Conservation (phyloP, 2,888 invertebrate species). For the Caenorhabditis sp. region DNA sequence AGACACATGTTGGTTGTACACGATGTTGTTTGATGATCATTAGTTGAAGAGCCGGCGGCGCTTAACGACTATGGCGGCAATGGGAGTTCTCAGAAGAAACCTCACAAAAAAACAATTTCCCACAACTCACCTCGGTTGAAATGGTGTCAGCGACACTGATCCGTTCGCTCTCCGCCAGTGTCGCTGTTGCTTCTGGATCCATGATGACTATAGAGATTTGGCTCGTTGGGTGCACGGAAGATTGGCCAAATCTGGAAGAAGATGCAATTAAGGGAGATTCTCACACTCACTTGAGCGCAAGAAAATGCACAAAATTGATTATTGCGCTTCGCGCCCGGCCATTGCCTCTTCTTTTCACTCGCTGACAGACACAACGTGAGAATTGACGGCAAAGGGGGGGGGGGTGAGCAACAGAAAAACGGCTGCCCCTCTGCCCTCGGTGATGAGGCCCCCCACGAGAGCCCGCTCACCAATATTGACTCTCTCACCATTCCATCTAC, state of each 20-base stretch:
- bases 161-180: conserved; percentile 20
- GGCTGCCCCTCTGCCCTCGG: conserved; percentile 25
- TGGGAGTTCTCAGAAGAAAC: conserved; percentile 24
- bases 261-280: conserved; percentile 9
- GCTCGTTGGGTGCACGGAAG: conserved; percentile 9
- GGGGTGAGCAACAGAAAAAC: conserved; percentile 33
- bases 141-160: conserved; percentile 9
- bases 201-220: conserved; percentile 47
- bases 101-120: background rate
- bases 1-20: conserved; percentile 41
- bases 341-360: conserved; percentile 34
- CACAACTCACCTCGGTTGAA: conserved; percentile 7
- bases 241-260: background rate
- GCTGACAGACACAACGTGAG: conserved; percentile 47
- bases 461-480: conserved; percentile 58
- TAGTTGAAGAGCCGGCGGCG: conserved; percentile 34
- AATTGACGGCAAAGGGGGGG: conserved; percentile 44
- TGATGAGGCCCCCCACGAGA: conserved; percentile 23
- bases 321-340: conserved; percentile 42
- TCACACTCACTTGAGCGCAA: conserved; percentile 38
- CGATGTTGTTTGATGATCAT: conserved; percentile 54
- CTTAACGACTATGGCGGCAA: conserved; percentile 25
- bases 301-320: conserved; percentile 40
- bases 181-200: conserved; percentile 41
- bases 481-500: conserved; percentile 40